Evolutionary conservation across 1,140 invertebrate genomes (phyloP).

Genomic region (Mercenaria mercenaria): DNA sequence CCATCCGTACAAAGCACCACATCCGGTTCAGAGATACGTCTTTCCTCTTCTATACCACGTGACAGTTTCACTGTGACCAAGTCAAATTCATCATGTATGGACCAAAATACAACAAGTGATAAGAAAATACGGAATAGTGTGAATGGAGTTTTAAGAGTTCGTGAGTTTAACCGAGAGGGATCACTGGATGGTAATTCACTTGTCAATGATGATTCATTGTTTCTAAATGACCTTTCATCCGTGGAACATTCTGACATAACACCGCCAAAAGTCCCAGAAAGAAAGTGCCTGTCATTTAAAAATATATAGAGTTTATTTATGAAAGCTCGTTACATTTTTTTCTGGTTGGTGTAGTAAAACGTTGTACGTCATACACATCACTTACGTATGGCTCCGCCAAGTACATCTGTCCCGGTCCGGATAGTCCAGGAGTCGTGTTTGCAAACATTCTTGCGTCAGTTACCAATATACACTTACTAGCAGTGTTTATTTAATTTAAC

Average conservation of each 20-base stretch:
- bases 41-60: neutral
- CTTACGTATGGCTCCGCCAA: too few species aligned
- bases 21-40: neutral
- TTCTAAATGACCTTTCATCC: conserved; percentile 38
- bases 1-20: neutral
- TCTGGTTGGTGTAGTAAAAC: neutral
- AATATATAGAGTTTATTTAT: neutral
- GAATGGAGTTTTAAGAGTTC: conserved; percentile 32
- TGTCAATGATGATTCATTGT: neutral
- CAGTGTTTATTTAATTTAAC: too few species aligned
- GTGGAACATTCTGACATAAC: neutral
- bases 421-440: too few species aligned
- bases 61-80: neutral
- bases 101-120: neutral
- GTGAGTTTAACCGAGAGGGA: neutral
- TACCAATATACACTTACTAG: too few species aligned
- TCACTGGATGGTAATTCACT: neutral
- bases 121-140: conserved; percentile 1
- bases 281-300: conserved; percentile 27
- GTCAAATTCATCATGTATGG: neutral
- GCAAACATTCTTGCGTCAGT: too few species aligned
- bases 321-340: too few species aligned
- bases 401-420: too few species aligned
- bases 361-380: too few species aligned
- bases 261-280: neutral